Conservation (phyloP, 1,140 invertebrate species). For the Drosophila nigromelanica region DNA sequence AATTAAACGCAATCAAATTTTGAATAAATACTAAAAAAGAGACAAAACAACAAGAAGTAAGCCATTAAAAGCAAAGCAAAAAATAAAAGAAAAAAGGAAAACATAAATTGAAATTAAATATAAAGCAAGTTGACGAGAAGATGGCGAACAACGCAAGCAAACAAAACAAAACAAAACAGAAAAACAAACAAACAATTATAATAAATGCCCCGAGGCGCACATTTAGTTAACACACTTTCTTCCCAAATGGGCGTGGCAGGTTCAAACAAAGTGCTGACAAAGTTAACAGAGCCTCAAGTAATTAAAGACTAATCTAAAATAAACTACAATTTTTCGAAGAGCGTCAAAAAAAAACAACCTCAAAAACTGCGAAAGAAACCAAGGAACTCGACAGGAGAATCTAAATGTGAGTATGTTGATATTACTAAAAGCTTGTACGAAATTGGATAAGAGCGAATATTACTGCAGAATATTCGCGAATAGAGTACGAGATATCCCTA, state of each 20-base stretch:
- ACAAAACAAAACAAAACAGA: slow-evolving; percentile 20
- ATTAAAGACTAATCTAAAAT: slow-evolving; percentile 9
- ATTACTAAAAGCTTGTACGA: too few relatives aligned
- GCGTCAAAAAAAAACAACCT: not conserved
- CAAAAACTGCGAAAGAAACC: not conserved
- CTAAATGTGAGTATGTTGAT: too few relatives aligned
- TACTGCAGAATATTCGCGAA: too few relatives aligned
- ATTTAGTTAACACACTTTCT: slow-evolving; percentile 28
- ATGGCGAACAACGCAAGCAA: slow-evolving; percentile 4
- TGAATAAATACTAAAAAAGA: slow-evolving; percentile 66
- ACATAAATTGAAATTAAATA: slow-evolving; percentile 62
- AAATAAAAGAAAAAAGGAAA: slow-evolving; percentile 21
- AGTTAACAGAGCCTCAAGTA: slow-evolving; percentile 8
- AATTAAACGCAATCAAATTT: slow-evolving; percentile 74
- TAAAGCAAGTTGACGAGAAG: slow-evolving; percentile 34
- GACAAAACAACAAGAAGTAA: slow-evolving; percentile 30
- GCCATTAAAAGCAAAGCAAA: slow-evolving; percentile 3
- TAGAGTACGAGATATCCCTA: too few relatives aligned
- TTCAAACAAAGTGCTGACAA: slow-evolving; percentile 29
- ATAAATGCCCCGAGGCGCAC: slow-evolving; percentile 36
- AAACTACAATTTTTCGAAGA: not conserved
- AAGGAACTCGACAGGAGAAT: not conserved
- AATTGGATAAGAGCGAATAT: too few relatives aligned
- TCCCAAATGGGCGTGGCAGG: slow-evolving; percentile 8
- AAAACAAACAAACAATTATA: slow-evolving; percentile 70